A percentile compares a stretch with the other conserved stretches of the same genome.
Evolutionary conservation across 2,797 vertebrate genomes (phyloP).

Genomic region (Fistularia commersonii): DNA sequence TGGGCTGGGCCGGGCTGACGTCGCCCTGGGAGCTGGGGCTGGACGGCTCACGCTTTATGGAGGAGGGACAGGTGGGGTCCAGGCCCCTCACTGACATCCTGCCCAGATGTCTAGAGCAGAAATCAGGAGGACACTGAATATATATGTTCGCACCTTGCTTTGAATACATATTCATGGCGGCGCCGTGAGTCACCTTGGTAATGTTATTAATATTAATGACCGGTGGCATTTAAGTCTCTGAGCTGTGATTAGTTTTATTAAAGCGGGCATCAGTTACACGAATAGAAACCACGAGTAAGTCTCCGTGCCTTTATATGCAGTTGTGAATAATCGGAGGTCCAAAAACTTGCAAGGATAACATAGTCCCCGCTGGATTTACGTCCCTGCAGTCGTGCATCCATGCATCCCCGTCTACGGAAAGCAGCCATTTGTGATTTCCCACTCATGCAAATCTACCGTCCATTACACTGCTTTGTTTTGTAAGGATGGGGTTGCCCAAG

Average conservation of each 20-base stretch:
- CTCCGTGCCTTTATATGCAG: background rate
- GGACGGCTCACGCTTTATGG: slow-evolving; percentile 71
- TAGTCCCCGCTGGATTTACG: background rate
- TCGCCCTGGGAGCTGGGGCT: slow-evolving; percentile 71
- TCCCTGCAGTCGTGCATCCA: slow-evolving; percentile 27
- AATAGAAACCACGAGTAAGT: background rate
- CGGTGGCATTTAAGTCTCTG: slow-evolving; percentile 9
- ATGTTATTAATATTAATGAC: slow-evolving; percentile 37
- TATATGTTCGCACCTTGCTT: slow-evolving; percentile 1
- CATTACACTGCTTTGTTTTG: slow-evolving; percentile 68
- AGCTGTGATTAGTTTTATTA: slow-evolving; percentile 27
- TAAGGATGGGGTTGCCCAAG: slow-evolving; percentile 52
- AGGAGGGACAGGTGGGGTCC: slow-evolving; percentile 61
- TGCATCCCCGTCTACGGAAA: slow-evolving; percentile 25
- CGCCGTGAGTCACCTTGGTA: slow-evolving; percentile 26
- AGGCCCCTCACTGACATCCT: slow-evolving; percentile 75
- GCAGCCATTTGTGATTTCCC: slow-evolving; percentile 65
- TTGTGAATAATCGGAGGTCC: background rate
- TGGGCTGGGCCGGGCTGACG: slow-evolving; percentile 65
- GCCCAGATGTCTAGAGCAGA: slow-evolving; percentile 42
- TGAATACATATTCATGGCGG: slow-evolving; percentile 20
- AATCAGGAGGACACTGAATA: background rate
- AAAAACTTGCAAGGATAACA: background rate
- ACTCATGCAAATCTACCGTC: slow-evolving; percentile 66
- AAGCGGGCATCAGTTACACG: slow-evolving; percentile 20